Percentiles rank a stretch among this genome's conserved stretches.
Conservation (phyloP, 2,888 invertebrate species). For the Chironomus tentans region DNA sequence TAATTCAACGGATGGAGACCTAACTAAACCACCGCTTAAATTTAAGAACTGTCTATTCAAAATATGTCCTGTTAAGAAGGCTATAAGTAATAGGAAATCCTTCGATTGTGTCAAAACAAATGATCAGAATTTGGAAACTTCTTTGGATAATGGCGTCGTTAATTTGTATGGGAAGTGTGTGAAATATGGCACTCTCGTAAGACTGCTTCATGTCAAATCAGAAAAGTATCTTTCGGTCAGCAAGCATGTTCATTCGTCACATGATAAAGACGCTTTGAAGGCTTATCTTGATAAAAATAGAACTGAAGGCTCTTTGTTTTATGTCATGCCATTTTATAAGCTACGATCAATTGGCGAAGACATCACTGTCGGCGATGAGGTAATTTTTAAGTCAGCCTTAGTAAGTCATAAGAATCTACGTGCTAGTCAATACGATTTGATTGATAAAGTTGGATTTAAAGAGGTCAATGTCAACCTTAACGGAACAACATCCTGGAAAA, state of each 20-base stretch:
- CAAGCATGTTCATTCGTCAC: constrained; percentile 87
- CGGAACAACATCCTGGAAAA: constrained; percentile 94
- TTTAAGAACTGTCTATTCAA: constrained; percentile 94
- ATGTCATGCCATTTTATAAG: constrained; percentile 97
- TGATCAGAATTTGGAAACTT: constrained; percentile 92
- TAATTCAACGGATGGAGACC: constrained; percentile 90
- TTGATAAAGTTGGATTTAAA: constrained; percentile 89
- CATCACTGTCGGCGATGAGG: constrained; percentile 96
- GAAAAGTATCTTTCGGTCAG: constrained; percentile 99
- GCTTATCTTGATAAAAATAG: constrained; percentile 94
- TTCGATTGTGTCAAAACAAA: constrained; percentile 67
- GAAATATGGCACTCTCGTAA: constrained; percentile 89
- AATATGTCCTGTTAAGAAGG: constrained; percentile 92
- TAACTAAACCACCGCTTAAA: constrained; percentile 93
- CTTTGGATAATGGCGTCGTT: constrained; percentile 35
- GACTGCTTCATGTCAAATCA: constrained; percentile 93
- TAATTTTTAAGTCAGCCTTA: constrained; percentile 93
- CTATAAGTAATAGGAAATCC: constrained; percentile 77
- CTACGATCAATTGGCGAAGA: constrained; percentile 89
- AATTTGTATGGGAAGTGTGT: constrained; percentile 87
- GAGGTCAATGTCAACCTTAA: constrained; percentile 94
- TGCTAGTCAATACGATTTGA: constrained; percentile 79
- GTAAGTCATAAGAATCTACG: constrained; percentile 86
- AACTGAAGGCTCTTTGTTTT: constrained; percentile 99
- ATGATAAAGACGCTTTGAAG: constrained; percentile 98